Evolutionary conservation across 2,888 invertebrate genomes (phyloP), one percentile per base, ranked within the genome.

Genomic region (Endotricha flammealis): DNA sequence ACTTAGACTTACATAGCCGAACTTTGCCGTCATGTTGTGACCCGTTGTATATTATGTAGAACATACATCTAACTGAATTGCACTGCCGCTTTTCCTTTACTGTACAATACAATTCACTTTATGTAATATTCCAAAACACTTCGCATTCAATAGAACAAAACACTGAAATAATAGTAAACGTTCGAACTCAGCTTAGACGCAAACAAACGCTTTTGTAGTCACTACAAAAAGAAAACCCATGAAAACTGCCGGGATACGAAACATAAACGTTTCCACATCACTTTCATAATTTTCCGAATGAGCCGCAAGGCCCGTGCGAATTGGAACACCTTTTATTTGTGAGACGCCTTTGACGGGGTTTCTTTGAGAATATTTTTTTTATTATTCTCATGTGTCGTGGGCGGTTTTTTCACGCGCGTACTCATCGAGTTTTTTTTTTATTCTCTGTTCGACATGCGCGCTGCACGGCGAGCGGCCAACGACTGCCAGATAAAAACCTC

Each of bases 11-110:
- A 87, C 87, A 87, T 87, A 87, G 87, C 87, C 86, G 75, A 86
- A 83, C 83, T 86, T 87, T 87, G 86, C 87, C 87, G 87, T 87
- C 87, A 87, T 87, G 87, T 83, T 87, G 86, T 81, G 83, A 81
- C 75, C 80, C 82, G 85, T 86, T 86, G 81, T 85, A 83, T 77
- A 80, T 81, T 81, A 83, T 83, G 75, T 76, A 69, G 80, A 77
- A 81, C 83, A 85, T 68, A 72, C 86, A 86, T 86, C 86, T 86
- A 86, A 85, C 81, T 77, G 79, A 81, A 77, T 81, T 85, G 60
- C 71, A 64, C 83, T 63, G 73, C 77, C 57, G 73, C 62, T 72
- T 75, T 81, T 74, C 79, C 71, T 75, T 74, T 69, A 75, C 78
- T 66, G 71, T 76, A 80, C 79, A 75, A 77, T 69, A 60, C 85